Percentiles rank a stretch among this genome's conserved stretches.
phyloP scores from a whole-genome alignment of 2,113 vertebrate species.

The Nipponia nippon region DNA sequence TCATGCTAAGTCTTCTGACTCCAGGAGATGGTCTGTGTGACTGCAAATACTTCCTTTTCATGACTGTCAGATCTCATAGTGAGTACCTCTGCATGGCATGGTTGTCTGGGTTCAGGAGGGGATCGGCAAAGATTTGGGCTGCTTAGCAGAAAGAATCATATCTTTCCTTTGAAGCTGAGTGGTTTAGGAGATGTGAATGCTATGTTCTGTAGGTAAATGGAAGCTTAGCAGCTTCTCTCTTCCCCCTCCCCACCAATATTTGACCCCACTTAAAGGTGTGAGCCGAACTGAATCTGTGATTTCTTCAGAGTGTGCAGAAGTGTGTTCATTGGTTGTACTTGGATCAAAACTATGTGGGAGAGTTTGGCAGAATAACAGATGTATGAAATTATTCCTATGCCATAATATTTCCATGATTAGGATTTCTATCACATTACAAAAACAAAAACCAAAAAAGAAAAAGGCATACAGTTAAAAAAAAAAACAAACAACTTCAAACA shows the following conservation, averaged over 20 bases:
- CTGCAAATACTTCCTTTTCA: background rate
- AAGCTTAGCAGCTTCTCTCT: background rate
- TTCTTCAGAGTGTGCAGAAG: background rate
- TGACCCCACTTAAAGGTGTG: background rate
- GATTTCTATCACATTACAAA: background rate
- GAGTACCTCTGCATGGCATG: background rate
- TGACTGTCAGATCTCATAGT: background rate
- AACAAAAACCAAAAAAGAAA: background rate
- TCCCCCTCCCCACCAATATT: background rate
- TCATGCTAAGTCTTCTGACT: accelerated
- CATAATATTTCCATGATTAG: background rate
- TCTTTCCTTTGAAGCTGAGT: background rate
- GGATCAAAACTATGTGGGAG: background rate
- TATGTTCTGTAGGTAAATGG: background rate
- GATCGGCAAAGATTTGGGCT: background rate
- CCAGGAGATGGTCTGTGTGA: background rate
- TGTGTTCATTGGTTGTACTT: background rate
- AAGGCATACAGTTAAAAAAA: background rate
- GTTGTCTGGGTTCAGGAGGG: background rate
- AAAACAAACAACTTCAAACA: background rate
- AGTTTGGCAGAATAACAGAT: background rate
- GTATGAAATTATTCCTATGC: background rate
- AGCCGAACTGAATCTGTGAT: background rate
- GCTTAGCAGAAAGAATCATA: background rate
- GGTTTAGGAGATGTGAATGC: background rate